These are phyloP conservation scores for Eupristina koningsbergeri DNA, from an alignment of 1,140 invertebrate genomes.

Conservation along the genomic window DNA sequence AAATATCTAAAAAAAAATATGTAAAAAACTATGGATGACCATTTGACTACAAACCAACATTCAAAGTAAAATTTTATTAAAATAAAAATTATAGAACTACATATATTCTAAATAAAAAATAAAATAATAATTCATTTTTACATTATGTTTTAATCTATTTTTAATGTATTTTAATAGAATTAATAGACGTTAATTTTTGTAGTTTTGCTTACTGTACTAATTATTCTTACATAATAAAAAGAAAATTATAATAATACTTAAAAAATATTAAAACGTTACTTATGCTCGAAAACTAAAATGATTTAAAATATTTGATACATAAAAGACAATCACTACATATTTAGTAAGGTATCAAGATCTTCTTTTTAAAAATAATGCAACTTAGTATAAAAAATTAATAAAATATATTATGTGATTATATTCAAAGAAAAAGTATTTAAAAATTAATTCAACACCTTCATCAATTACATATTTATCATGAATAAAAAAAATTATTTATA, in stretches of 20 bases:
- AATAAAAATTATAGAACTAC: background rate
- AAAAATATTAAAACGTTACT: background rate
- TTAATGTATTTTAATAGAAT: background rate
- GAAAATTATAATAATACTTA: background rate
- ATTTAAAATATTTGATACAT: slow-evolving; percentile 37
- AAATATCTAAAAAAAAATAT: no score
- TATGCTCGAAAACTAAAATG: slow-evolving; percentile 10
- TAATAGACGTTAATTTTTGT: background rate
- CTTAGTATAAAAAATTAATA: no score
- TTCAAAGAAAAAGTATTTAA: no score
- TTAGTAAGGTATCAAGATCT: background rate
- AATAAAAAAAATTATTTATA: background rate
- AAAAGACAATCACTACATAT: slow-evolving; percentile 16
- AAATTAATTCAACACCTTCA: no score
- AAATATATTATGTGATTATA: no score
- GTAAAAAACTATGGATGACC: no score
- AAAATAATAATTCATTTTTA: background rate
- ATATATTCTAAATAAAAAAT: background rate
- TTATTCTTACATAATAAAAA: background rate
- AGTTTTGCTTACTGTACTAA: background rate
- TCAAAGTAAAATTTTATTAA: no score
- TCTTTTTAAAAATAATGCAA: background rate
- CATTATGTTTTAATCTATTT: background rate
- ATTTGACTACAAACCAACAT: no score
- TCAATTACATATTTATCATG: background rate